Conservation (phyloP, 2,113 vertebrate genomes). For the Macaca mulatta region DNA sequence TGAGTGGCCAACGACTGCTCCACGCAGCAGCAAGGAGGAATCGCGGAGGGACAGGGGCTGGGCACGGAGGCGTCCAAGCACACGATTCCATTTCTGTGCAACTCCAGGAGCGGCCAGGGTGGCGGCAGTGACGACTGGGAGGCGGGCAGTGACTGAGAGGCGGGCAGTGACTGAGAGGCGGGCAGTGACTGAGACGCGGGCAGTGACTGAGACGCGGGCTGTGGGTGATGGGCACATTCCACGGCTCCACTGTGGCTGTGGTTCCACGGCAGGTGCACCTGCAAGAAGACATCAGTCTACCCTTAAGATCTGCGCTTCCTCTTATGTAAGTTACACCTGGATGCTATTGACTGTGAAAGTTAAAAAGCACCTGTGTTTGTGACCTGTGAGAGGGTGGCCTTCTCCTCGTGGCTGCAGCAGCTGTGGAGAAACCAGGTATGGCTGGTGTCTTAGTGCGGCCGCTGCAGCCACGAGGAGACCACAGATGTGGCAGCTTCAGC, state of each 20-base stretch:
- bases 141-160: neutral
- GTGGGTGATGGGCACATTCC: rapidly evolving
- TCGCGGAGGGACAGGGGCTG: no score
- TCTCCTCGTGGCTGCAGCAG: rapidly evolving
- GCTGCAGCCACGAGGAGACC: neutral
- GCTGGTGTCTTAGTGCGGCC: rapidly evolving
- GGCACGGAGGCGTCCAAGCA: neutral
- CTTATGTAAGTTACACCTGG: neutral
- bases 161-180: no score
- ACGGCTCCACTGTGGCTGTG: neutral
- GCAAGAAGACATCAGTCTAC: neutral
- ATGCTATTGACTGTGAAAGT: no score
- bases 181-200: rapidly evolving
- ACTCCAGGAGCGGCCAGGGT: no score
- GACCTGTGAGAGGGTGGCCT: rapidly evolving
- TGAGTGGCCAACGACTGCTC: no score
- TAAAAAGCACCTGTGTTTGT: neutral
- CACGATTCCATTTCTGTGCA: rapidly evolving
- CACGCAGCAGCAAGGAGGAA: no score
- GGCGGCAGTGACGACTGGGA: neutral
- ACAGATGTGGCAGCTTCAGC: neutral
- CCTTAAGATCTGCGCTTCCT: neutral
- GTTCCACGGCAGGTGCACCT: neutral
- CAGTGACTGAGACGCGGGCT: no score
- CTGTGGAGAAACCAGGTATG: no score